Conservation (phyloP, 2,113 vertebrate genomes). For the Cynocephalus volans region DNA sequence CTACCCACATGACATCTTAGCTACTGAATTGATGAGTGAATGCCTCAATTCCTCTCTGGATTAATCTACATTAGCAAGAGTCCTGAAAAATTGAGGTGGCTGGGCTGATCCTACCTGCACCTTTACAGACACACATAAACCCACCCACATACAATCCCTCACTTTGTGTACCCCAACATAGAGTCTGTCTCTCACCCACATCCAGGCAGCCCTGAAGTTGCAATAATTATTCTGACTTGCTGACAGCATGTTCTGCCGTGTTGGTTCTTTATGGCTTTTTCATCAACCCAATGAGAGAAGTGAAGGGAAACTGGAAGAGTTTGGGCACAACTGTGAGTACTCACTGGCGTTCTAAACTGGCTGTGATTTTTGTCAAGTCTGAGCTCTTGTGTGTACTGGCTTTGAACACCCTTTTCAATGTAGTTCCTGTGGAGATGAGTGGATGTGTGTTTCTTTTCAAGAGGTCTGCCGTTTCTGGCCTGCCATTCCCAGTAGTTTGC, state of each 20-base stretch:
- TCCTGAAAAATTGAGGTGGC: neutral
- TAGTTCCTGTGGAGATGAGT: neutral
- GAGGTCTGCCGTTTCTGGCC: neutral
- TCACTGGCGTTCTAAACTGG: neutral
- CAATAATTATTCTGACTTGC: neutral
- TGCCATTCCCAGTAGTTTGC: neutral
- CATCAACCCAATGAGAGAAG: neutral
- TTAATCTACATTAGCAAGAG: neutral
- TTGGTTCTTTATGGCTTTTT: neutral
- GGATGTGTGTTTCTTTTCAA: neutral
- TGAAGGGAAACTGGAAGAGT: neutral
- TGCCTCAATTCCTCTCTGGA: neutral
- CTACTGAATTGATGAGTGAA: neutral
- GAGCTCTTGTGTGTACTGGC: neutral
- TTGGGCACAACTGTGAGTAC: neutral
- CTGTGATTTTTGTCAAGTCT: neutral
- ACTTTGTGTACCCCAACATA: neutral
- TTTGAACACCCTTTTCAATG: slow-evolving; percentile 13
- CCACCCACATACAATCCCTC: neutral
- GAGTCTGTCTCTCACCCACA: neutral
- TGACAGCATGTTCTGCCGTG: neutral
- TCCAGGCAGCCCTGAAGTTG: neutral
- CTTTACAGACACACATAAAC: neutral
- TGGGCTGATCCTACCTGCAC: neutral
- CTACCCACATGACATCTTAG: neutral